Evolutionary conservation across 1,140 invertebrate genomes (phyloP), one percentile per base, ranked within the genome.

Genomic region (Zaprionus africanus): DNA sequence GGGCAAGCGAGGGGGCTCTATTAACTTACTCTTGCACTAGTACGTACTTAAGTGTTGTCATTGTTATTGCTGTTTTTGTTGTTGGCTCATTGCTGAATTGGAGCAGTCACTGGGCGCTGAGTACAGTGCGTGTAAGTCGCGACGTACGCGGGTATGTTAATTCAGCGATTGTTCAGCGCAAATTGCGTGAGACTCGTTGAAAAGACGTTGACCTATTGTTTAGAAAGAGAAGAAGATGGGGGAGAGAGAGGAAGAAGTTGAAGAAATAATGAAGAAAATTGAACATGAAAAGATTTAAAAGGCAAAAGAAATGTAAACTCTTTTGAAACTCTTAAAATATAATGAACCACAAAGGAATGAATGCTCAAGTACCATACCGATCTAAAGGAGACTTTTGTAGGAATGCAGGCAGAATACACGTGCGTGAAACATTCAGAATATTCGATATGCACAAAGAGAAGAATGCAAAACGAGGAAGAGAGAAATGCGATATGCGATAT

Each of bases 101-200:
- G 67, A 77, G 75, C 69, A 74, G 73, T 41, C 72, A 22, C 11
- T 15, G 65, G 46, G 78, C n/a, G 26, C 57, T 43, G 36, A 57
- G 60, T 31, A 58, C 12, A 62, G 64, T 73, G 61, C 67, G 54
- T 56, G 41, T n/a, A 17, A 19, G 38, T 17, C 34, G 41, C 72
- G 65, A 53, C 17, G 59, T 41, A 13, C 6, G 65, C 6, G 65
- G 31, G 51, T 66, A 76, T 79, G 81, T 58, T 68, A 80, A 84
- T 84, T 84, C 60, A 80, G 74, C 68, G 73, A 84, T 84, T 84
- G 62, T 67, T 78, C 49, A 73, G 64, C 79, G 68, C 61, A 81
- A 84, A 84, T 84, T 84, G 81, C 78, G 78, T 84, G 81, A 81
- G 81, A 84, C 73, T 77, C 78, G 41, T 58, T 73, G 60, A 65